phyloP scores from a whole-genome alignment of 2,888 invertebrate genomes.

The Andrena fulva region DNA sequence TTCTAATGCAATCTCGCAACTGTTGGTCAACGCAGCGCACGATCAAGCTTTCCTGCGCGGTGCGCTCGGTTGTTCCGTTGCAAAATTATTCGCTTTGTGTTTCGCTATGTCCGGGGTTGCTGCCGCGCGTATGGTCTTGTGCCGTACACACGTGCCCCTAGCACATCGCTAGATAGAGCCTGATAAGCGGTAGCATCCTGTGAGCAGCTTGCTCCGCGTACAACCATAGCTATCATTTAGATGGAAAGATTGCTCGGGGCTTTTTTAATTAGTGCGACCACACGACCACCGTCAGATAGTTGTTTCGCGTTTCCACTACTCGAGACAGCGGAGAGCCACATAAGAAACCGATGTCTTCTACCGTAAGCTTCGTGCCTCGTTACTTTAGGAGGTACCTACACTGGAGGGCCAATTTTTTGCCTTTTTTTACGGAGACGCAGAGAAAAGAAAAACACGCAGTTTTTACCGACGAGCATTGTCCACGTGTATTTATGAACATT shows the following conservation, averaged over 20 bases:
- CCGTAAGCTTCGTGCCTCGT: too few species aligned
- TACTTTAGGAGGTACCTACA: too few species aligned
- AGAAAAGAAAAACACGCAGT: too few species aligned
- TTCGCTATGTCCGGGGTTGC: constrained; percentile 51
- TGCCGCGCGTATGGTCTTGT: constrained; percentile 18
- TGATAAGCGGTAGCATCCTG: constrained; percentile 76
- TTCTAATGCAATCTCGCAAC: not conserved
- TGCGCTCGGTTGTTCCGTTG: constrained; percentile 24
- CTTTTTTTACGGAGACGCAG: too few species aligned
- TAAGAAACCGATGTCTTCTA: too few species aligned
- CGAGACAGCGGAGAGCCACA: too few species aligned
- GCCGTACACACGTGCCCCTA: constrained; percentile 48
- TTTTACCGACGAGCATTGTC: too few species aligned
- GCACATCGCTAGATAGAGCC: constrained; percentile 44
- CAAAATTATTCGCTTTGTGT: constrained; percentile 42
- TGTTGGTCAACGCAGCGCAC: too few species aligned
- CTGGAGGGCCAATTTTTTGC: too few species aligned
- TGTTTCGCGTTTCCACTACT: constrained; percentile 40
- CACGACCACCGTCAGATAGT: constrained; percentile 17
- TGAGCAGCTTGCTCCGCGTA: constrained; percentile 62
- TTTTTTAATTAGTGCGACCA: constrained; percentile 66
- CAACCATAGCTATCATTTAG: constrained; percentile 60
- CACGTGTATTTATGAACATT: too few species aligned
- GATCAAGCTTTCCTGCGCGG: constrained; percentile 1
- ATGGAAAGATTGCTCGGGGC: constrained; percentile 67